Evolutionary conservation across 1,140 invertebrate genomes (phyloP).

Genomic region (Nephotettix cincticeps): DNA sequence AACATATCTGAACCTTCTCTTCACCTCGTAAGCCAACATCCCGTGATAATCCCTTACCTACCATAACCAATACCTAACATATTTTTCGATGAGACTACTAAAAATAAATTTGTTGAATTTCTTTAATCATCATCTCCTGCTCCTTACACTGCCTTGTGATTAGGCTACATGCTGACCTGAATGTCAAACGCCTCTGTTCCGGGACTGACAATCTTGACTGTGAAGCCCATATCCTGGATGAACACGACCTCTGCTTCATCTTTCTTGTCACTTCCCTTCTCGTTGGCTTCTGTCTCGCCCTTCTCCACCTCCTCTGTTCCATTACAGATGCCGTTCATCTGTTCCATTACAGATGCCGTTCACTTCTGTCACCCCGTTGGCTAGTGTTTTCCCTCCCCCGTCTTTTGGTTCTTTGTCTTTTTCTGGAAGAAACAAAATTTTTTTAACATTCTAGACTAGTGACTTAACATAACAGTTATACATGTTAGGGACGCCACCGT

Average conservation of each 20-base stretch:
- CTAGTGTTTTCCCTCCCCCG: neutral
- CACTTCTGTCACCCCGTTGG: neutral
- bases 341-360: conserved; percentile 2
- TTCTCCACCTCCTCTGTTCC: conserved; percentile 46
- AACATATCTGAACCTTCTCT: too few relatives aligned
- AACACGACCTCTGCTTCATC: conserved; percentile 80
- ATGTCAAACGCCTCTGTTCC: conserved; percentile 89
- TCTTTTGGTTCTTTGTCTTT: neutral
- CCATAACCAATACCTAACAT: too few relatives aligned
- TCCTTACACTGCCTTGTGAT: too few relatives aligned
- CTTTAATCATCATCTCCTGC: too few relatives aligned
- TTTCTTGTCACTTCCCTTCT: conserved; percentile 55
- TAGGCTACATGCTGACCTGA: conserved; percentile 62
- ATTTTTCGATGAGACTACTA: too few relatives aligned
- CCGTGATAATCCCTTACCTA: too few relatives aligned
- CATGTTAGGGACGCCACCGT: too few relatives aligned
- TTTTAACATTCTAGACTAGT: too few relatives aligned
- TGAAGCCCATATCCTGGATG: conserved; percentile 92
- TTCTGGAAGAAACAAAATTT: neutral
- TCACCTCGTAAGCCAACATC: too few relatives aligned
- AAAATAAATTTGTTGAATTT: too few relatives aligned
- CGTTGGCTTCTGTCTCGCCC: conserved; percentile 54
- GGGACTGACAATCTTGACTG: conserved; percentile 87
- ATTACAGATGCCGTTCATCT: neutral
- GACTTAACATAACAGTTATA: too few relatives aligned